phyloP scores from a whole-genome alignment of 23 tunicate genomes.

The Oikopleura dioica region DNA sequence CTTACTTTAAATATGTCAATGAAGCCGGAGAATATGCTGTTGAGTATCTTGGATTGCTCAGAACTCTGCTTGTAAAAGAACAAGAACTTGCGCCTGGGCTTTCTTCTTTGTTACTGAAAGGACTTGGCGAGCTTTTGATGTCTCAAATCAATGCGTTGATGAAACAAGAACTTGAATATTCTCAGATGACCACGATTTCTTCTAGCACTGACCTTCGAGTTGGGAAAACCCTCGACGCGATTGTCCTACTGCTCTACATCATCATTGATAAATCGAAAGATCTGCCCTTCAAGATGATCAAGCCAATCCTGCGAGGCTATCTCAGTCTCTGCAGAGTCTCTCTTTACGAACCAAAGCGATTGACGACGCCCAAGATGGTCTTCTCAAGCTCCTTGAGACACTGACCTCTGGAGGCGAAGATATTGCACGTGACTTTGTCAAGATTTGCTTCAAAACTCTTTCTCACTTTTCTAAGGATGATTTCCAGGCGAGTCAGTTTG shows the following conservation, averaged over 20 bases:
- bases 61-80: neutral
- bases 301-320: slow-evolving; percentile 51
- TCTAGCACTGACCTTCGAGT: neutral
- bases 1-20: slow-evolving; percentile 42
- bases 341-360: slow-evolving; percentile 46
- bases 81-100: neutral
- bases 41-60: slow-evolving; percentile 25
- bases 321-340: neutral
- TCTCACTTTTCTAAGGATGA: slow-evolving; percentile 53
- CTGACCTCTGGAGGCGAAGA: slow-evolving; percentile 56
- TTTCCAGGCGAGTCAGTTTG: slow-evolving; percentile 64
- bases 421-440: slow-evolving; percentile 56
- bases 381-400: slow-evolving; percentile 66
- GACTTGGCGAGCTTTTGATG: neutral
- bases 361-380: slow-evolving; percentile 59
- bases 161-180: neutral
- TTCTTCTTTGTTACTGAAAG: neutral
- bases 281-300: neutral
- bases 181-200: neutral
- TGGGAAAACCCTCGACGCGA: neutral
- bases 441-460: slow-evolving; percentile 76
- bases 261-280: neutral
- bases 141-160: neutral
- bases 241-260: neutral
- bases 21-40: slow-evolving; percentile 55